Conservation (phyloP, 2,113 vertebrate genomes). For the Erythrolamprus reginae region DNA sequence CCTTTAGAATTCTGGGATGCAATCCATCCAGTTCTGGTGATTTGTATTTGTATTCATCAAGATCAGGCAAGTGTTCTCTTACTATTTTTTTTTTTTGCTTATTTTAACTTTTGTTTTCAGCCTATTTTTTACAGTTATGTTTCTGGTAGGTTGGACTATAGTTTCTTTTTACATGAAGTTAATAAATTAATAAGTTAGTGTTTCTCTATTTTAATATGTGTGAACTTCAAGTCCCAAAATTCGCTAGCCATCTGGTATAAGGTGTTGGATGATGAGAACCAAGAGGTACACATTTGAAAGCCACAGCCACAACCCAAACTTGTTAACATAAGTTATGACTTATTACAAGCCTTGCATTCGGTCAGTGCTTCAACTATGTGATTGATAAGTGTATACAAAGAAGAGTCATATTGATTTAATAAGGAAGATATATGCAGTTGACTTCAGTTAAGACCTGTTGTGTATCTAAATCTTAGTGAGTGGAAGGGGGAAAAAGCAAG, state of each 20-base stretch:
- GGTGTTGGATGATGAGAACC: not conserved
- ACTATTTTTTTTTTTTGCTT: too few species aligned
- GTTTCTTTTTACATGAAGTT: too few species aligned
- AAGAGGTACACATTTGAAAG: not conserved
- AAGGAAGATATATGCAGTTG: not conserved
- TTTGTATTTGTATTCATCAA: too few species aligned
- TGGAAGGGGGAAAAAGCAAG: not conserved
- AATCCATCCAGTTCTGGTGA: too few species aligned
- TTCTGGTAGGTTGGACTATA: too few species aligned
- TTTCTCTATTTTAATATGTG: not conserved
- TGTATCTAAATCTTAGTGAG: not conserved
- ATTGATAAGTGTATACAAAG: not conserved
- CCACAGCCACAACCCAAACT: not conserved
- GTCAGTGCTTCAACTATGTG: not conserved
- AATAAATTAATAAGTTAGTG: not conserved
- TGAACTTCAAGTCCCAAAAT: not conserved
- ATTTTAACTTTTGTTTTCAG: too few species aligned
- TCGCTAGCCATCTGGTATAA: not conserved
- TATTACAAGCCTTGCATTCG: not conserved
- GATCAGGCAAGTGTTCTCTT: too few species aligned
- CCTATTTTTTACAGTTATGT: too few species aligned
- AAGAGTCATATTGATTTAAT: not conserved
- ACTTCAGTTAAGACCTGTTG: not conserved
- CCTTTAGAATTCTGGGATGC: too few species aligned
- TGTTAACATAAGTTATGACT: not conserved